These are phyloP conservation scores for Cosmopolites sordidus DNA, from an alignment of 2,888 invertebrate species.

Conservation along the genomic window DNA sequence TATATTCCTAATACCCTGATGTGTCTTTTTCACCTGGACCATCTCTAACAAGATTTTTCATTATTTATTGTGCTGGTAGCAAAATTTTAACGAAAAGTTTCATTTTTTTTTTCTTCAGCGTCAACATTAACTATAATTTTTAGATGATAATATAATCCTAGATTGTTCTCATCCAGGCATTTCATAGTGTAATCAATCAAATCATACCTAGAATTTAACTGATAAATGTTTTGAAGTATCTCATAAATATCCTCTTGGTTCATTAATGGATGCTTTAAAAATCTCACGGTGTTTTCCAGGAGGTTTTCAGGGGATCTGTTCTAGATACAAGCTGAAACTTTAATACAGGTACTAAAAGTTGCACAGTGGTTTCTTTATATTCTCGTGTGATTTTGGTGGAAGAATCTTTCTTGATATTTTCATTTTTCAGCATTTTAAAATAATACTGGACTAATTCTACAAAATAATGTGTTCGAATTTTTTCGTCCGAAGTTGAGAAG, in stretches of 20 bases:
- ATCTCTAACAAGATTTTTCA: neutral
- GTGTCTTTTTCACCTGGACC: conserved; percentile 29
- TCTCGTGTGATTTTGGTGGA: neutral
- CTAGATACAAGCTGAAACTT: conserved; percentile 3
- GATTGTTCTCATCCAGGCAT: conserved; percentile 26
- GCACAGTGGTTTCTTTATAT: neutral
- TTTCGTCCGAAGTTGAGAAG: conserved; percentile 14
- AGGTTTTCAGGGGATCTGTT: neutral
- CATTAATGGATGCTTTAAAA: neutral
- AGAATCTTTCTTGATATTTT: neutral
- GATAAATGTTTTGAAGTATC: neutral
- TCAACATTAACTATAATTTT: conserved; percentile 18
- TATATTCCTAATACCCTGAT: no score
- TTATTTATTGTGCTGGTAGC: neutral
- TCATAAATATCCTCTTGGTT: neutral
- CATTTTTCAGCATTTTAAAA: conserved; percentile 9
- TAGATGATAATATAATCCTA: conserved; percentile 36
- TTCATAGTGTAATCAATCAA: conserved; percentile 25
- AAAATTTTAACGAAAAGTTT: conserved; percentile 15
- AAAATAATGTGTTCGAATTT: conserved; percentile 17
- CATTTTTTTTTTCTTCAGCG: neutral
- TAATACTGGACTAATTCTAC: conserved; percentile 14
- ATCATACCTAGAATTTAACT: conserved; percentile 26
- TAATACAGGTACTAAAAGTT: conserved; percentile 9
- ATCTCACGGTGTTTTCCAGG: neutral